Conservation (phyloP, 2,888 invertebrate species). For the Salticus scenicus region DNA sequence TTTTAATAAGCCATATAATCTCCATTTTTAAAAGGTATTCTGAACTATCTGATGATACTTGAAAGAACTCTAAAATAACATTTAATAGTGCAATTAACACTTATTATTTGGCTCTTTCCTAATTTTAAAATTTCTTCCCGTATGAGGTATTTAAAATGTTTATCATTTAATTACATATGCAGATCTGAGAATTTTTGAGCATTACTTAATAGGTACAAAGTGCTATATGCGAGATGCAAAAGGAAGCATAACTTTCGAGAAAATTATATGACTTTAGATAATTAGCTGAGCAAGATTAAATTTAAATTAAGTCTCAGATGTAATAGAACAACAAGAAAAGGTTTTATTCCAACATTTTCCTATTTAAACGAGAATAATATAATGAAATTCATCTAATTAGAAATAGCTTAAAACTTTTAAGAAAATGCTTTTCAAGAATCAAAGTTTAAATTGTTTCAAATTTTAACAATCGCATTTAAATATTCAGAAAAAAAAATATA, state of each 20-base stretch:
- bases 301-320: background rate
- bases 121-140: background rate
- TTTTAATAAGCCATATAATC: background rate
- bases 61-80: background rate
- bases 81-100: background rate
- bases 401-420: too few species aligned
- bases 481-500: too few species aligned
- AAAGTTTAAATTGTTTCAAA: too few species aligned
- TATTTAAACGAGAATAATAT: too few species aligned
- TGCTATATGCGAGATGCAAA: background rate
- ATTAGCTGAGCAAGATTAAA: background rate
- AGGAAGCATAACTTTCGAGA: background rate
- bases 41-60: background rate
- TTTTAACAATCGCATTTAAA: too few species aligned
- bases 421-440: too few species aligned
- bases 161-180: background rate
- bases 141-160: background rate
- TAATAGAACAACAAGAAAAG: background rate
- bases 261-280: background rate
- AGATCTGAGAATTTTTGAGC: background rate
- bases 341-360: too few species aligned
- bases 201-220: background rate
- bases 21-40: background rate
- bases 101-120: background rate
- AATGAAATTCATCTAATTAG: too few species aligned